These are phyloP conservation scores for Myoxocephalus aenaeus DNA, from an alignment of 2,797 vertebrate species.

Conservation along the genomic window DNA sequence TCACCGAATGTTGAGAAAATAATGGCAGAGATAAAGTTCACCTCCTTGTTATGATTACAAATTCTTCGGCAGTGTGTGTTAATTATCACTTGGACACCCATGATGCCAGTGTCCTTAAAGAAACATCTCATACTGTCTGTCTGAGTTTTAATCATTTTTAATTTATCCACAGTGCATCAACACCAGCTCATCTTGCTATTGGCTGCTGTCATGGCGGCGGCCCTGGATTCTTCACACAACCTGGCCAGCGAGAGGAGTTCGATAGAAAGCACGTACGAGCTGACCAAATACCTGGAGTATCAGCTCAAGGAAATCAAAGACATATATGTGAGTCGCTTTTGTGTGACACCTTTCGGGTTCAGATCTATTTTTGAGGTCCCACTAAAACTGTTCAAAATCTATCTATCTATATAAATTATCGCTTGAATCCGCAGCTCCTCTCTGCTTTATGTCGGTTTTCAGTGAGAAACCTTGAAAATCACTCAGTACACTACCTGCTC, in stretches of 20 bases:
- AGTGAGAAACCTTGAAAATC: neutral
- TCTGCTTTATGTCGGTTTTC: neutral
- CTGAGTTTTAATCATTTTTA: conserved; percentile 32
- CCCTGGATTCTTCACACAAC: conserved; percentile 85
- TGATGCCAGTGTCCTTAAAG: conserved; percentile 39
- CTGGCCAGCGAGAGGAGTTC: conserved; percentile 92
- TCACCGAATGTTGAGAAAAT: conserved; percentile 48
- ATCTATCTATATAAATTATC: neutral
- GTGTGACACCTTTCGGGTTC: neutral
- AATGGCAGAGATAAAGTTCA: conserved; percentile 42
- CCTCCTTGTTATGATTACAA: conserved; percentile 61
- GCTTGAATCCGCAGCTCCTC: neutral
- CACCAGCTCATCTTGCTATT: conserved; percentile 86
- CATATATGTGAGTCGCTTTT: conserved; percentile 91
- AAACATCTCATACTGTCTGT: conserved; percentile 34
- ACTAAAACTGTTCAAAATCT: neutral
- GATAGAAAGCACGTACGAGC: conserved; percentile 96
- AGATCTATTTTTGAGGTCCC: neutral
- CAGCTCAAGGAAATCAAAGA: conserved; percentile 95
- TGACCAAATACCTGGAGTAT: conserved; percentile 97
- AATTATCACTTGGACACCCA: conserved; percentile 48
- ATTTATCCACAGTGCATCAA: conserved; percentile 71
- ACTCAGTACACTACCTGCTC: neutral
- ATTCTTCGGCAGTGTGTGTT: conserved; percentile 47
- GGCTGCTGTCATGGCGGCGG: conserved; percentile 84